Conservation (phyloP, 2,113 vertebrate species). For the Phainopepla nitens region DNA sequence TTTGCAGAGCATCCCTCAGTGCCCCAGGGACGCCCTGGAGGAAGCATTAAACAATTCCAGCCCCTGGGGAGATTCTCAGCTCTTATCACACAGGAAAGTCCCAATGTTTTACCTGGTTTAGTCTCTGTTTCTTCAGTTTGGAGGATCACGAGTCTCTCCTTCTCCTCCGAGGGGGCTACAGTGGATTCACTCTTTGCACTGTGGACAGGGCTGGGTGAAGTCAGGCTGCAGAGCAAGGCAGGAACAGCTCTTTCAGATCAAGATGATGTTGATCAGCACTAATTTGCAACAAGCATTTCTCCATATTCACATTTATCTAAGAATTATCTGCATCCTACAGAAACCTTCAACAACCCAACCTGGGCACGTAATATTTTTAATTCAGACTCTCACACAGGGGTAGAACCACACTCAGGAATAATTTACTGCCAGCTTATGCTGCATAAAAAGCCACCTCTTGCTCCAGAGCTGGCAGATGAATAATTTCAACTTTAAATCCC, state of each 20-base stretch:
- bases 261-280: neutral
- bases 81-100: neutral
- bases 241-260: neutral
- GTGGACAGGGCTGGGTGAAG: conserved; percentile 83
- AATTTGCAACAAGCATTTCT: neutral
- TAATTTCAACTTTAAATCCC: neutral
- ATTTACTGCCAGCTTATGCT: neutral
- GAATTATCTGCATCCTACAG: neutral
- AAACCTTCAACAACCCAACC: neutral
- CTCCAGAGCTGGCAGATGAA: neutral
- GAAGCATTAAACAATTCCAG: neutral
- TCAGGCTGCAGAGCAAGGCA: conserved; percentile 72
- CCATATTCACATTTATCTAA: neutral
- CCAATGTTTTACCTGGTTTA: conserved; percentile 67
- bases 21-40: neutral
- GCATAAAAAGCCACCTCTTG: neutral
- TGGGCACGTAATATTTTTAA: neutral
- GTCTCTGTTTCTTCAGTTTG: conserved; percentile 70
- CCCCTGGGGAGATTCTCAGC: neutral
- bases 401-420: neutral
- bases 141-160: conserved; percentile 69
- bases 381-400: neutral
- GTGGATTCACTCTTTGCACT: conserved; percentile 76
- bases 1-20: neutral
- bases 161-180: conserved; percentile 75